Conservation (phyloP, 2,888 invertebrate species). For the Eilema griseolum region DNA sequence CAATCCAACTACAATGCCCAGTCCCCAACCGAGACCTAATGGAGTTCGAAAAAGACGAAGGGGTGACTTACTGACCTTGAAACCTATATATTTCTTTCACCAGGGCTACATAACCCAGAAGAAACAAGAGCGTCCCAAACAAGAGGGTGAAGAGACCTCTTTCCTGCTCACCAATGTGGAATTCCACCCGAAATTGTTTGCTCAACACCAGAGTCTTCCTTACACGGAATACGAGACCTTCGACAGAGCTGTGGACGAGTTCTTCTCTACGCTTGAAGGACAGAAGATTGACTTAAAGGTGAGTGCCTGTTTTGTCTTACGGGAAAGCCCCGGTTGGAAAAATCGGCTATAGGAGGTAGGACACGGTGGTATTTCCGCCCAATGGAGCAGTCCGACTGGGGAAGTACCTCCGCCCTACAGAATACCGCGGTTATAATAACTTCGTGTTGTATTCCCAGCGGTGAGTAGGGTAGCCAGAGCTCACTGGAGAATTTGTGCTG, state of each 20-base stretch:
- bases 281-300: slow-evolving; percentile 97
- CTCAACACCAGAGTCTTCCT: slow-evolving; percentile 89
- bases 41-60: too few relatives aligned
- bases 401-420: too few relatives aligned
- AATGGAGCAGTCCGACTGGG: too few relatives aligned
- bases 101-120: slow-evolving; percentile 96
- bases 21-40: too few relatives aligned
- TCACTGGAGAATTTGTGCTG: too few relatives aligned
- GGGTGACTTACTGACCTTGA: not conserved
- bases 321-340: too few relatives aligned
- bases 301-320: not conserved
- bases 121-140: slow-evolving; percentile 89
- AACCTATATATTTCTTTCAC: not conserved
- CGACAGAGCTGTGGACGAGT: slow-evolving; percentile 97
- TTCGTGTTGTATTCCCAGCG: too few relatives aligned
- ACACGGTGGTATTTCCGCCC: too few relatives aligned
- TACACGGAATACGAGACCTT: slow-evolving; percentile 91
- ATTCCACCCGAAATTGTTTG: slow-evolving; percentile 96
- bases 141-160: slow-evolving; percentile 78
- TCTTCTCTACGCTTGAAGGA: slow-evolving; percentile 96
- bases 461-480: too few relatives aligned
- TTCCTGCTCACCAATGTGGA: slow-evolving; percentile 94
- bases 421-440: too few relatives aligned
- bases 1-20: too few relatives aligned
- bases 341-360: too few relatives aligned